phyloP scores from a whole-genome alignment of 2,797 vertebrate species.

The Trachops cirrhosus region DNA sequence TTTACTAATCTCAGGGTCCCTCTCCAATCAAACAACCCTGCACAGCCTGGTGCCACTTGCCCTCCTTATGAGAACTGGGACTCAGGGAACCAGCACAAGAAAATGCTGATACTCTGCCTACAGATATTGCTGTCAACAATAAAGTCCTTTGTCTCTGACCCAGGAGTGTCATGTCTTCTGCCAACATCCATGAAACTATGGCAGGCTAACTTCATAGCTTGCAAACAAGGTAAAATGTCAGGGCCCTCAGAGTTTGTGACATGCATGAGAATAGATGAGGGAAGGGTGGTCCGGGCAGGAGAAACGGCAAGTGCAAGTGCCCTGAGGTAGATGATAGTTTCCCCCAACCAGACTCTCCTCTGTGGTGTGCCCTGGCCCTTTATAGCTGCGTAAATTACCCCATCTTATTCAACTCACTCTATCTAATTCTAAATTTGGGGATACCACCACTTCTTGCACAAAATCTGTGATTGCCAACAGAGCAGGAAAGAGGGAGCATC shows the following conservation, averaged over 20 bases:
- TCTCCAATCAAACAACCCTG: background rate
- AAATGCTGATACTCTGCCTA: slow-evolving; percentile 13
- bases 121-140: slow-evolving; percentile 12
- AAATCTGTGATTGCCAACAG: background rate
- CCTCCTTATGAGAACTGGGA: background rate
- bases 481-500: background rate
- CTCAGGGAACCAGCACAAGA: background rate
- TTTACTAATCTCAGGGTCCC: background rate
- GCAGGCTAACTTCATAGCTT: background rate
- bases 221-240: slow-evolving; percentile 1
- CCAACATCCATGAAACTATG: background rate
- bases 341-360: background rate
- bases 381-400: background rate
- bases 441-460: slow-evolving; percentile 8
- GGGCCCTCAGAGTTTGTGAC: background rate
- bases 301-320: slow-evolving; percentile 2
- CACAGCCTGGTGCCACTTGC: background rate
- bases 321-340: background rate
- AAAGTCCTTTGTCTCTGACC: background rate
- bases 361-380: background rate
- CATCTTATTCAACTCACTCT: background rate
- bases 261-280: background rate
- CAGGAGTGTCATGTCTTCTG: background rate
- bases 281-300: background rate
- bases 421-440: background rate